Base-by-base conservation (phyloP, 2,113 vertebrate genomes). In the Galbula dea region DNA sequence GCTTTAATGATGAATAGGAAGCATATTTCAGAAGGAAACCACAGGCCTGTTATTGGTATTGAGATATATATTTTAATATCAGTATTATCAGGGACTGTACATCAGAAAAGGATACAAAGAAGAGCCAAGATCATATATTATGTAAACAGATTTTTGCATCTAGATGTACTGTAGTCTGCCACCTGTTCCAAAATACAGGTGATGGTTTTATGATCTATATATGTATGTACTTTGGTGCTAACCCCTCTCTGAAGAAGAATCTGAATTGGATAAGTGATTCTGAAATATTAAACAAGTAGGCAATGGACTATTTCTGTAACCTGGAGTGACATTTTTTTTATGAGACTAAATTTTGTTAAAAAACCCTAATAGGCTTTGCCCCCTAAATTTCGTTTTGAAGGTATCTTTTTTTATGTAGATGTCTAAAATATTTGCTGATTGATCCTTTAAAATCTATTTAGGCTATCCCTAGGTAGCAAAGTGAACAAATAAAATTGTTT, bases 1-100 rank as follows among this genome's bases (percentile, higher is more conserved):
- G 16, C n/a, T 92, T 83, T 88, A 90, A 88, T 90, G 71, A 88
- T 62, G 36, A 90, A 75, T 26, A 71, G 92, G 90, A 57, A 88
- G 51, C 36, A 24, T 39, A 43, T 75, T 94, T 92, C 65, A 88
- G 71, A 90, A 51, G 43, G 83, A 87, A 85, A 37, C 43, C 17
- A 7, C n/a, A 61, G 36, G 41, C 71, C 26, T 74, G 71, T 82
- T 85, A 82, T 6, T 90, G 83, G 52, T 46, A 62, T 30, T 88
- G 71, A 83, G 54, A 75, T 79, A 94, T 80, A 30, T 3, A n/a
- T 58, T 51, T 15, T 88, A 78, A 22, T 49, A 67, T 34, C 54
- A 58, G 22, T 26, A 6, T n/a, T 68, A 45, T n/a, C 57, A 22
- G 55, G 78, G 41, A 41, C 41, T 32, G 36, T 29, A 16, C 19